Evolutionary conservation across 2,888 invertebrate species (phyloP).

Genomic region (Sclerodermus sp.): DNA sequence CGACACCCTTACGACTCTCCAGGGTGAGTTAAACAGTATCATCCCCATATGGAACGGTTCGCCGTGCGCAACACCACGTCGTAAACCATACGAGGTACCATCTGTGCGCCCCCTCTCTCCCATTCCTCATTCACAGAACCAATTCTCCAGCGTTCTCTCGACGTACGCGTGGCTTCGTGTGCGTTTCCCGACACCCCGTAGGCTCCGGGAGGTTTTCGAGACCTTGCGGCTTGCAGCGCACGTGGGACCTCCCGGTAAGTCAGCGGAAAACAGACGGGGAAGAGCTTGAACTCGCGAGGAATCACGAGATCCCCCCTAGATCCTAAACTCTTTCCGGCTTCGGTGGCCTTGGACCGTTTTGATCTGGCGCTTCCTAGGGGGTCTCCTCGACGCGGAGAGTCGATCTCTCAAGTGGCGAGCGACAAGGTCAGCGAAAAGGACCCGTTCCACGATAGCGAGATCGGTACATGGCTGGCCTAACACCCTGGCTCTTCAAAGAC

Average conservation of each 20-base stretch:
- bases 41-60: conserved; percentile 37
- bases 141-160: no score
- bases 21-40: conserved; percentile 35
- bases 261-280: conserved; percentile 6
- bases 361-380: no score
- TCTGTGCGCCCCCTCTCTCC: conserved; percentile 30
- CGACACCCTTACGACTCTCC: conserved; percentile 31
- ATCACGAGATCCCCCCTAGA: conserved; percentile 8
- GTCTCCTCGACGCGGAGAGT: no score
- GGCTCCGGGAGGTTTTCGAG: conserved; percentile 28
- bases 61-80: conserved; percentile 29
- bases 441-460: no score
- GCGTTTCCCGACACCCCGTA: conserved; percentile 18
- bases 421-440: no score
- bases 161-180: no score
- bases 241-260: conserved; percentile 26
- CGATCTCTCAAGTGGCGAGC: no score
- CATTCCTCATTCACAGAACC: no score
- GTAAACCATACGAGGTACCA: conserved; percentile 43
- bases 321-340: no score
- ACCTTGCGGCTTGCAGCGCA: conserved; percentile 19
- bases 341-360: no score
- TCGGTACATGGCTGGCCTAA: no score
- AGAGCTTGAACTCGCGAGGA: conserved; percentile 9
- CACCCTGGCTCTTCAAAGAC: no score